Evolutionary conservation across 1,140 invertebrate genomes (phyloP).

Genomic region (Globodera rostochiensis): DNA sequence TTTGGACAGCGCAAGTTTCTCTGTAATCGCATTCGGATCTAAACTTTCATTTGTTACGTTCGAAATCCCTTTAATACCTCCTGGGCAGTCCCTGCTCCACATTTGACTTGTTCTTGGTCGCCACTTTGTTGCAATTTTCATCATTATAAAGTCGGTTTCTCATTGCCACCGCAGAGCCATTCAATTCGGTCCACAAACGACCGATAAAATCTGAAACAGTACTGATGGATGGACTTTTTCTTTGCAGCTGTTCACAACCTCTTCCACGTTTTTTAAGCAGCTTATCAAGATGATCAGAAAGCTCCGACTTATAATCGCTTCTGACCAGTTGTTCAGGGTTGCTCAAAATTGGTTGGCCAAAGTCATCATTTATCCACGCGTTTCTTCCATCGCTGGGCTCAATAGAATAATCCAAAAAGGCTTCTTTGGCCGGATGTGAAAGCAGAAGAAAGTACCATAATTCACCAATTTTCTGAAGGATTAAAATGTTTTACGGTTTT

Average conservation of each 20-base stretch:
- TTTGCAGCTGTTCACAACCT: conserved; percentile 1
- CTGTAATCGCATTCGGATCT: no score
- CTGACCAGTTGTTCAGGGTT: not conserved
- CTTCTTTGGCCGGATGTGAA: conserved; percentile 50
- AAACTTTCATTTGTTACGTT: no score
- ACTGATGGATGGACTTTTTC: not conserved
- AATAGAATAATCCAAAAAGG: conserved; percentile 36
- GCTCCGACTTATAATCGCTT: conserved; percentile 22
- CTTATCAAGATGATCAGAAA: conserved; percentile 32
- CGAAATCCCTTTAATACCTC: no score
- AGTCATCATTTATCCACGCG: conserved; percentile 38
- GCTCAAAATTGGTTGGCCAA: not conserved
- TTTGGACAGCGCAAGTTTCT: no score
- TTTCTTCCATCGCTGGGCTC: conserved; percentile 18
- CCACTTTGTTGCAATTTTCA: not conserved
- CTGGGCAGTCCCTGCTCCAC: no score
- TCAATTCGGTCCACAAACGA: conserved; percentile 18
- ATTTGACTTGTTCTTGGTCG: not conserved
- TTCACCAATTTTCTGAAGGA: conserved; percentile 15
- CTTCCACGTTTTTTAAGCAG: conserved; percentile 33
- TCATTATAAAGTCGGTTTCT: conserved; percentile 7
- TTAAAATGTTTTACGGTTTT: not conserved
- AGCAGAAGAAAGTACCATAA: conserved; percentile 48
- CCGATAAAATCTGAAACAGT: conserved; percentile 23
- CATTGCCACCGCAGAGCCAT: conserved; percentile 26